A percentile compares a stretch with the other conserved stretches of the same genome.
Conservation (phyloP, 2,113 vertebrate genomes). For the Glaucidium brasilianum region DNA sequence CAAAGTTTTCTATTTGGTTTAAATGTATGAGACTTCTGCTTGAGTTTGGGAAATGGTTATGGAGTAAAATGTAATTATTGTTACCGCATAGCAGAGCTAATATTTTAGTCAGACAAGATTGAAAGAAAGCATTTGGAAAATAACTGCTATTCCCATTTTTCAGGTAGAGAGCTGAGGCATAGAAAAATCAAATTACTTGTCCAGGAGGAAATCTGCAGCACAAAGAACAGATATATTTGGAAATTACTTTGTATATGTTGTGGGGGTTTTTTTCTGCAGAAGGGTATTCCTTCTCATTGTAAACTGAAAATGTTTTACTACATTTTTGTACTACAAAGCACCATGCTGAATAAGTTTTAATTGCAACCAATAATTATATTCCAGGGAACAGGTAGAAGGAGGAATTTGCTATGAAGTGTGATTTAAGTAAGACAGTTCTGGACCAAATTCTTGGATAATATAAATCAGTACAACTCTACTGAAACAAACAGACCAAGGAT, state of each 20-base stretch:
- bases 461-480: background rate
- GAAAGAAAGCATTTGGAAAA: background rate
- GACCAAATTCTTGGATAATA: background rate
- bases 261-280: background rate
- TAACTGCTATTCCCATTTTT: background rate
- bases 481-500: background rate
- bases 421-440: background rate
- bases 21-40: background rate
- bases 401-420: background rate
- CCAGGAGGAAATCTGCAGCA: background rate
- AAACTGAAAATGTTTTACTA: background rate
- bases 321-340: background rate
- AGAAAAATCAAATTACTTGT: background rate
- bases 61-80: background rate
- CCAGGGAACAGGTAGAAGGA: background rate
- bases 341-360: background rate
- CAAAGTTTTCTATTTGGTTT: background rate
- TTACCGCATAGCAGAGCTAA: background rate
- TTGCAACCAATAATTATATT: background rate
- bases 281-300: background rate
- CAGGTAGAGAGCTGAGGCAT: background rate
- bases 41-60: background rate
- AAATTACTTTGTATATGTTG: background rate
- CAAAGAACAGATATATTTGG: background rate
- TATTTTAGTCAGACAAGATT: background rate